phyloP scores from a whole-genome alignment of 1,140 invertebrate genomes.

The Brachionus calyciflorus region DNA sequence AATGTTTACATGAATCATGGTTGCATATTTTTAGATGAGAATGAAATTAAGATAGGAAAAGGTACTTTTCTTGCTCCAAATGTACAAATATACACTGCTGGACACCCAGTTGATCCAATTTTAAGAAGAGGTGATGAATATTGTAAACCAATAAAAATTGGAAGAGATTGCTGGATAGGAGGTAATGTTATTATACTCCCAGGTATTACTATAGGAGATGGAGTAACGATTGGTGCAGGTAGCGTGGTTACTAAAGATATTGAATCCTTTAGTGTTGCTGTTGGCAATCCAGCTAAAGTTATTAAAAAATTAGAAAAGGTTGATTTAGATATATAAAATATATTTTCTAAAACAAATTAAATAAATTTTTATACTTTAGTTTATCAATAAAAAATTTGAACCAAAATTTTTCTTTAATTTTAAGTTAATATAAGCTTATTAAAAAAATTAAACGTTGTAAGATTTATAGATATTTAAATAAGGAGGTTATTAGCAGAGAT shows the following conservation, averaged over 20 bases:
- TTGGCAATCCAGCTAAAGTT: conserved; percentile 51
- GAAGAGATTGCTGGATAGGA: conserved; percentile 51
- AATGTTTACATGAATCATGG: conserved; percentile 50
- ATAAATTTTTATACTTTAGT: too few relatives aligned
- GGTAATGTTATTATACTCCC: conserved; percentile 49
- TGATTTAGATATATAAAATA: too few relatives aligned
- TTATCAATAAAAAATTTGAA: too few relatives aligned
- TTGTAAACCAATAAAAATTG: conserved; percentile 34
- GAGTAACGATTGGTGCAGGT: conserved; percentile 51
- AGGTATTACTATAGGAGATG: conserved; percentile 52
- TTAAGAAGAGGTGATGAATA: conserved; percentile 19
- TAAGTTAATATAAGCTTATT: too few relatives aligned
- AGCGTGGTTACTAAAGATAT: conserved; percentile 51
- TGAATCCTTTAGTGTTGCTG: conserved; percentile 49
- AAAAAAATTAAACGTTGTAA: too few relatives aligned
- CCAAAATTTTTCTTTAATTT: too few relatives aligned
- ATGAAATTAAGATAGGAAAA: conserved; percentile 49
- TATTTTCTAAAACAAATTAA: too few relatives aligned
- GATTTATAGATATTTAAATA: too few relatives aligned
- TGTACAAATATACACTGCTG: conserved; percentile 49
- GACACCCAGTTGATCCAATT: conserved; percentile 48
- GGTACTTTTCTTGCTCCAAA: conserved; percentile 49
- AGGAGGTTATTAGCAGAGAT: too few relatives aligned
- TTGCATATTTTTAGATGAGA: conserved; percentile 50
- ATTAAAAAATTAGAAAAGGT: conserved; percentile 48